phyloP scores from a whole-genome alignment of 2,888 invertebrate genomes.

The Eristalinus aeneus region DNA sequence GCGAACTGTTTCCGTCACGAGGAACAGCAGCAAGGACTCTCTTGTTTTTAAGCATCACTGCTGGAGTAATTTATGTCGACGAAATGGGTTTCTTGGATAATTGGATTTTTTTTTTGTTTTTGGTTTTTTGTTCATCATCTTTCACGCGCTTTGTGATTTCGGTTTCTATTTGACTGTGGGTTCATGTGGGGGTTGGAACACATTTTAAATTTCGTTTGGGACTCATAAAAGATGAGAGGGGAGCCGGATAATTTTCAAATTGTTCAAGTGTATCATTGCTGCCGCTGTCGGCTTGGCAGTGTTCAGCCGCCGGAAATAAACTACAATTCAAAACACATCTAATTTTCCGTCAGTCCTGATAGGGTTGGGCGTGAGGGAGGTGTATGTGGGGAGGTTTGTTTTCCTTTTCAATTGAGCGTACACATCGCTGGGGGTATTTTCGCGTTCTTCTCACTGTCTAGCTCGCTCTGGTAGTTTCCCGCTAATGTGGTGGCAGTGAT shows the following conservation, averaged over 20 bases:
- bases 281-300: not conserved
- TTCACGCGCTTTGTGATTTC: slow-evolving; percentile 51
- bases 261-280: slow-evolving; percentile 28
- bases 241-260: slow-evolving; percentile 42
- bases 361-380: not conserved
- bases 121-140: slow-evolving; percentile 40
- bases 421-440: not conserved
- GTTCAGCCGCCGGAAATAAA: slow-evolving; percentile 30
- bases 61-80: slow-evolving; percentile 72
- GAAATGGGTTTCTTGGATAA: slow-evolving; percentile 71
- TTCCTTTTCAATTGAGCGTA: slow-evolving; percentile 14
- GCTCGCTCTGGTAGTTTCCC: not conserved
- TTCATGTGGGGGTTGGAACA: slow-evolving; percentile 3
- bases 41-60: slow-evolving; percentile 70
- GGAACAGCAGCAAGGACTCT: slow-evolving; percentile 8
- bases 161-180: not conserved
- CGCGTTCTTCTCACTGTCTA: not conserved
- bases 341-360: slow-evolving; percentile 23
- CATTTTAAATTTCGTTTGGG: slow-evolving; percentile 48
- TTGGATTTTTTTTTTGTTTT: slow-evolving; percentile 65
- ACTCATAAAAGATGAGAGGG: slow-evolving; percentile 24
- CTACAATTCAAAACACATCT: slow-evolving; percentile 58
- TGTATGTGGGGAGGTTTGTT: not conserved
- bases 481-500: not conserved
- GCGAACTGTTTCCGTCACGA: slow-evolving; percentile 67